These are phyloP conservation scores for Gobiocypris rarus DNA, from an alignment of 2,113 vertebrate genomes.

Conservation along the genomic window DNA sequence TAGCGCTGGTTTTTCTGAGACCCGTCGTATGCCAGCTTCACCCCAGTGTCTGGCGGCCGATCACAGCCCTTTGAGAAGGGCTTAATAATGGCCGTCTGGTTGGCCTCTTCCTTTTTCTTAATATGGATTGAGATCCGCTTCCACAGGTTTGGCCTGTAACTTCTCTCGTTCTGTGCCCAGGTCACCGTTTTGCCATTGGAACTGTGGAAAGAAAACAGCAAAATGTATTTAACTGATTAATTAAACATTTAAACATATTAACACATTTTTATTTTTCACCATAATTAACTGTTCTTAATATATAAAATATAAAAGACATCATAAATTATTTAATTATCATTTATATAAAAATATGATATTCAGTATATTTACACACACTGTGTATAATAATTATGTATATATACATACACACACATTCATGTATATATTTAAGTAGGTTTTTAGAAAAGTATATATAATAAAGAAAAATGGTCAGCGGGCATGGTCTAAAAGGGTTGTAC, in stretches of 20 bases:
- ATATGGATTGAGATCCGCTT: slow-evolving; percentile 94
- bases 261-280: no score
- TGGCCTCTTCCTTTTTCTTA: slow-evolving; percentile 89
- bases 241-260: not conserved
- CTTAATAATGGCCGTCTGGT: slow-evolving; percentile 97
- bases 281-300: no score
- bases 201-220: slow-evolving; percentile 68
- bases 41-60: slow-evolving; percentile 70
- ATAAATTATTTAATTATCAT: no score
- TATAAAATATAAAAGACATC: no score
- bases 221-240: not conserved
- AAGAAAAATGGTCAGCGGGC: no score
- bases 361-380: no score
- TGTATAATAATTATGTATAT: no score
- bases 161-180: slow-evolving; percentile 89
- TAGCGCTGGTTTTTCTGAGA: slow-evolving; percentile 79
- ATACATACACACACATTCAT: no score
- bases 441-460: no score
- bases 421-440: no score
- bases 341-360: no score
- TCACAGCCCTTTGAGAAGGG: slow-evolving; percentile 89
- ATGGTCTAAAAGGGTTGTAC: no score
- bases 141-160: slow-evolving; percentile 91
- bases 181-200: slow-evolving; percentile 94
- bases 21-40: slow-evolving; percentile 78